Conservation (phyloP, 2,888 invertebrate species). For the Callosobruchus maculatus region DNA sequence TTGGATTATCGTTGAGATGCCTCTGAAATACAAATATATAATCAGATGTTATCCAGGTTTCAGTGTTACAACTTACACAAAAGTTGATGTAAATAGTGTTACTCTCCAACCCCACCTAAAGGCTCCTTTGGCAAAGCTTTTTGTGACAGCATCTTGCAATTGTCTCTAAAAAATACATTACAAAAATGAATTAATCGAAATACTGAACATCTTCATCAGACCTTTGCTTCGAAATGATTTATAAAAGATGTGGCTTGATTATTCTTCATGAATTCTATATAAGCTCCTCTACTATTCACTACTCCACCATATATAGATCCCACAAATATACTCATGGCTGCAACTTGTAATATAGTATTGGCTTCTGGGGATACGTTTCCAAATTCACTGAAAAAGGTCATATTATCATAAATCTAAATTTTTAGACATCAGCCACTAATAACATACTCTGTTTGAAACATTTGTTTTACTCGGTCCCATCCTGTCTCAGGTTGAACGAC, state of each 20-base stretch:
- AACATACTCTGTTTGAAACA: conserved; percentile 52
- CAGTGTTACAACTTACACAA: conserved; percentile 55
- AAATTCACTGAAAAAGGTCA: conserved; percentile 57
- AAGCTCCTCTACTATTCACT: conserved; percentile 56
- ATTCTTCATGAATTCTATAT: conserved; percentile 65
- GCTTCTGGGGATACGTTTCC: conserved; percentile 61
- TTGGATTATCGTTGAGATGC: conserved; percentile 60
- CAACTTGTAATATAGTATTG: conserved; percentile 58
- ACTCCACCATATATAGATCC: conserved; percentile 68
- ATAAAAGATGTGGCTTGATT: conserved; percentile 71
- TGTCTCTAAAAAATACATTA: conserved; percentile 54
- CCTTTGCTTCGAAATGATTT: conserved; percentile 66
- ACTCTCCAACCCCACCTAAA: conserved; percentile 67
- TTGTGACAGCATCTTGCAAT: conserved; percentile 66
- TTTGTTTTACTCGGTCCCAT: conserved; percentile 52
- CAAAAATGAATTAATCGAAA: neutral
- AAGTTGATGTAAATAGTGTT: conserved; percentile 63
- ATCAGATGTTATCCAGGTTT: neutral
- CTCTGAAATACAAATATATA: conserved; percentile 47
- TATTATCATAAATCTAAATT: conserved; percentile 1
- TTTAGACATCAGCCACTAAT: neutral
- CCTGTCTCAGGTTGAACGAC: conserved; percentile 43
- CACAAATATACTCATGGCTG: conserved; percentile 56
- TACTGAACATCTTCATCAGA: conserved; percentile 33
- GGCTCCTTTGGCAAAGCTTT: conserved; percentile 71